A percentile compares a stretch with the other conserved stretches of the same genome.
Evolutionary conservation across 2,888 invertebrate species (phyloP).

Genomic region (Cryptophagus acutangulus): DNA sequence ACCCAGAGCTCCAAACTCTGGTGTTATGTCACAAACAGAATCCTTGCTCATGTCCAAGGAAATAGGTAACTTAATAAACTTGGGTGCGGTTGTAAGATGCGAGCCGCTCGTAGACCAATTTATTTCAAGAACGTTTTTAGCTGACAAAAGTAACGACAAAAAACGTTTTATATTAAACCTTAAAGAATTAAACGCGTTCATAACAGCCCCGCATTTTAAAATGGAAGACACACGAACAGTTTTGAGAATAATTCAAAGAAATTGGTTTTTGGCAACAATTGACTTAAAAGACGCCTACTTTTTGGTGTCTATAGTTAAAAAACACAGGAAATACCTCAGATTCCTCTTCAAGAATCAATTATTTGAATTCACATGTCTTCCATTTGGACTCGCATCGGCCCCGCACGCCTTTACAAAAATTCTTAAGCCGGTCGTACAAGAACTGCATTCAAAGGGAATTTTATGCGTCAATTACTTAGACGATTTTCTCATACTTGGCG

Average conservation of each 20-base stretch:
- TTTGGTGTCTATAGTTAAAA: conserved; percentile 21
- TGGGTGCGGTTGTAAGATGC: conserved; percentile 12
- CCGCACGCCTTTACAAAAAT: conserved; percentile 33
- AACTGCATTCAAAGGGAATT: conserved; percentile 18
- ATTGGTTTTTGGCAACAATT: conserved; percentile 12
- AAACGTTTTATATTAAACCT: conserved; percentile 23
- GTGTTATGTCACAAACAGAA: too few relatives aligned
- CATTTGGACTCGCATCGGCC: conserved; percentile 28
- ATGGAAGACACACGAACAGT: conserved; percentile 28
- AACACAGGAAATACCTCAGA: conserved; percentile 24
- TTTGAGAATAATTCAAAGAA: conserved; percentile 17
- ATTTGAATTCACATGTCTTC: conserved; percentile 29
- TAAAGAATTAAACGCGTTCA: conserved; percentile 24
- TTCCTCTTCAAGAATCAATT: conserved; percentile 20
- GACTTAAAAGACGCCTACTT: conserved; percentile 25
- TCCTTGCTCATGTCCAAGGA: too few relatives aligned
- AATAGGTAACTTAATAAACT: too few relatives aligned
- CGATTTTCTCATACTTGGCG: conserved; percentile 19
- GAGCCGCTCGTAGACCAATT: conserved; percentile 17
- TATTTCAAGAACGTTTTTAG: conserved; percentile 24
- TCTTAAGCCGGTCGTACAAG: conserved; percentile 22
- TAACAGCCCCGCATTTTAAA: conserved; percentile 29
- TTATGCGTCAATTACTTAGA: conserved; percentile 23
- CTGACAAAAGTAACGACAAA: conserved; percentile 20
- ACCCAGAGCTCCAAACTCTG: too few relatives aligned